phyloP scores from a whole-genome alignment of 2,888 invertebrate species.

The Netelia fuscicornis region DNA sequence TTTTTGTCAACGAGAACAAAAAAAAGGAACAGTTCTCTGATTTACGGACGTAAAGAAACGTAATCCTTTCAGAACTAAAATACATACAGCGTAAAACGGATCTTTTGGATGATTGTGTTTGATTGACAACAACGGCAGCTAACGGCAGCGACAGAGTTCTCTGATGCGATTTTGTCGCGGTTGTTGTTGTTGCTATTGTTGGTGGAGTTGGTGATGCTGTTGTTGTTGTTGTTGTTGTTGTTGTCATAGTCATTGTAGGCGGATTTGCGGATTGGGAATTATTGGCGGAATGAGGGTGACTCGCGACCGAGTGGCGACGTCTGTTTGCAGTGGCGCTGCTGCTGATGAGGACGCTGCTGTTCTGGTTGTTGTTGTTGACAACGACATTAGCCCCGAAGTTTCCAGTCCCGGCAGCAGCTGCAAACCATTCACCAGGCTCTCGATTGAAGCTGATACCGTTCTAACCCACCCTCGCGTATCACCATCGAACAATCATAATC shows the following conservation, averaged over 20 bases:
- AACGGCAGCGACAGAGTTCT: slow-evolving; percentile 90
- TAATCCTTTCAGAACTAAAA: slow-evolving; percentile 76
- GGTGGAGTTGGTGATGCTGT: slow-evolving; percentile 73
- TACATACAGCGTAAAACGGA: slow-evolving; percentile 85
- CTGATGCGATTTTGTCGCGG: slow-evolving; percentile 86
- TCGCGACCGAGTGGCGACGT: slow-evolving; percentile 84
- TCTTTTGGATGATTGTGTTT: slow-evolving; percentile 85
- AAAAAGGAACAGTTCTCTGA: slow-evolving; percentile 4
- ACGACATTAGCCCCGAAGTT: slow-evolving; percentile 80
- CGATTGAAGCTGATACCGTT: slow-evolving; percentile 73
- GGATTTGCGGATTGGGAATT: slow-evolving; percentile 83
- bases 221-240: slow-evolving; percentile 69
- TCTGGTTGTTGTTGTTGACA: slow-evolving; percentile 54
- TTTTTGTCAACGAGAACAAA: not conserved
- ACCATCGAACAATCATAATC: slow-evolving; percentile 27
- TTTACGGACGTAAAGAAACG: slow-evolving; percentile 18
- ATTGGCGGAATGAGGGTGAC: slow-evolving; percentile 83
- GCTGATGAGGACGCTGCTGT: slow-evolving; percentile 29
- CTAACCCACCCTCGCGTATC: slow-evolving; percentile 41
- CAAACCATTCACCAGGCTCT: slow-evolving; percentile 77
- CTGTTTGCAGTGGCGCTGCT: slow-evolving; percentile 80
- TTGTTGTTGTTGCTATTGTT: slow-evolving; percentile 75
- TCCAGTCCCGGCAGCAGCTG: slow-evolving; percentile 83
- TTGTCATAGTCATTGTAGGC: slow-evolving; percentile 75
- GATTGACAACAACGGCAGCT: slow-evolving; percentile 86